phyloP scores from a whole-genome alignment of 2,113 vertebrate genomes.

The cattle (Bos taurus) region ARS-UCD2.0 NC_037357.1:122191001-122191500 shows the following conservation, averaged over 20 bases:
- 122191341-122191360: neutral
- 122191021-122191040: neutral
- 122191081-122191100: neutral
- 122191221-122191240: neutral
- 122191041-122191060: neutral
- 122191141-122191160: neutral
- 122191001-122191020: neutral
- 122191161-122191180: neutral
- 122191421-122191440: neutral
- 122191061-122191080: neutral
- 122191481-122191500: neutral
- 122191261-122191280: neutral
- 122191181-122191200: neutral
- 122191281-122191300: neutral
- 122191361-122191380: neutral
- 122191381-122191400: neutral
- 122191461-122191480: neutral
- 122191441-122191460: neutral
- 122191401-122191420: neutral
- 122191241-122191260: neutral
- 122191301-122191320: neutral
- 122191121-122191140: neutral
- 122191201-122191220: neutral
- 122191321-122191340: neutral
- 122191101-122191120: neutral